Evolutionary conservation across 2,113 vertebrate genomes (phyloP).

Genomic region (Glaucidium brasilianum): DNA sequence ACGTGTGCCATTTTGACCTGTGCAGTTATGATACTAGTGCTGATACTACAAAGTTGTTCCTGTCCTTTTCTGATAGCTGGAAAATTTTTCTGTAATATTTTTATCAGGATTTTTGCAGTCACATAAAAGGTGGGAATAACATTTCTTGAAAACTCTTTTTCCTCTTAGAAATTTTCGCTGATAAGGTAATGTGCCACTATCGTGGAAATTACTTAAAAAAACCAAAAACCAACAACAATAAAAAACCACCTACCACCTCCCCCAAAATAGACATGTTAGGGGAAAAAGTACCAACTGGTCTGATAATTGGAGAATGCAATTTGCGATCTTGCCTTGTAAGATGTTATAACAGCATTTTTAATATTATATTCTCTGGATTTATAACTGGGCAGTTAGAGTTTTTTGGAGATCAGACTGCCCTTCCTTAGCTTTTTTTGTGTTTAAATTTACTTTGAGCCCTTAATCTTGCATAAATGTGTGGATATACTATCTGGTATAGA

Average conservation of each 20-base stretch:
- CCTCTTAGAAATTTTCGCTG: background rate
- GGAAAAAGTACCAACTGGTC: background rate
- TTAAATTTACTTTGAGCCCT: background rate
- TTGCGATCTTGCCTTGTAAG: background rate
- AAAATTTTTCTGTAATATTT: background rate
- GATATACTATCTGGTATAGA: background rate
- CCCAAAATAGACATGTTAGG: background rate
- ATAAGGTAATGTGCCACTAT: background rate
- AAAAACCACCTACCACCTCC: background rate
- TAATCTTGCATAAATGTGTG: background rate
- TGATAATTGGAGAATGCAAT: background rate
- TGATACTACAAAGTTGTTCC: background rate
- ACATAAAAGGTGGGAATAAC: background rate
- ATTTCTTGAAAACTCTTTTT: background rate
- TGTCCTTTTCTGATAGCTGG: background rate
- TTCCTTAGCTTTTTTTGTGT: background rate
- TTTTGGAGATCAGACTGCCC: background rate
- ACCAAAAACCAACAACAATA: too few relatives aligned
- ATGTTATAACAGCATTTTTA: background rate
- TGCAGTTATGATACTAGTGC: background rate
- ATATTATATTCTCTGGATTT: background rate
- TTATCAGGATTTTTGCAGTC: background rate
- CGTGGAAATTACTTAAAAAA: background rate
- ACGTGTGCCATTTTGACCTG: background rate
- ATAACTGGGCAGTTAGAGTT: background rate